These are phyloP conservation scores for Saguinus imperator DNA, from an alignment of 2,113 vertebrate genomes.

Conservation along the genomic window DNA sequence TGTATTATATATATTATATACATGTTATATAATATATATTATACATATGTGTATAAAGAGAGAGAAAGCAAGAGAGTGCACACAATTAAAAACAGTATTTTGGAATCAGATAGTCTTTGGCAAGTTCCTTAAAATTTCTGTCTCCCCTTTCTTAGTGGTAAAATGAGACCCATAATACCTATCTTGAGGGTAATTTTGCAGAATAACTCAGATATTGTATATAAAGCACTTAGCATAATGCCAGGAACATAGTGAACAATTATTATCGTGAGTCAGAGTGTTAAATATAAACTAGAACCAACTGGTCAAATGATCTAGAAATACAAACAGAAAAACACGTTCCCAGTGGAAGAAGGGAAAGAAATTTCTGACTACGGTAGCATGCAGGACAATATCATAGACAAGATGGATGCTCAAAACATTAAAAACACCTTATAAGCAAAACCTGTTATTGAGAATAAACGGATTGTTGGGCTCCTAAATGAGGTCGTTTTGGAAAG, in stretches of 20 bases:
- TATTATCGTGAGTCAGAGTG: not conserved
- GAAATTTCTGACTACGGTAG: not conserved
- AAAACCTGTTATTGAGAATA: not conserved
- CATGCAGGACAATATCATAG: not conserved
- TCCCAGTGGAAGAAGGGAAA: not conserved
- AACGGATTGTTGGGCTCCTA: not conserved
- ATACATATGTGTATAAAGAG: not conserved
- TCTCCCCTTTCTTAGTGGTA: not conserved
- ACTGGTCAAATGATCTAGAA: constrained; percentile 50
- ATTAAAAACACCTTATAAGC: not conserved
- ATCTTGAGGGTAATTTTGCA: not conserved
- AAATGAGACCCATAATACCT: not conserved
- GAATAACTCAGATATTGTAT: not conserved
- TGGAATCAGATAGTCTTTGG: not conserved
- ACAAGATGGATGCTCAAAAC: not conserved
- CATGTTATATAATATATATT: not conserved
- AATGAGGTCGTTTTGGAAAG: not conserved
- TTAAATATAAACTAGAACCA: constrained; percentile 46
- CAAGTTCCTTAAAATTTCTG: not conserved
- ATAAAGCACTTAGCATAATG: not conserved
- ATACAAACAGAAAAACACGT: constrained; percentile 22
- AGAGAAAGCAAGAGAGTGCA: not conserved
- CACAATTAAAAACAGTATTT: not conserved
- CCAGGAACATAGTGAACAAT: constrained; percentile 17
- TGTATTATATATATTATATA: not conserved